Evolutionary conservation across 2,113 vertebrate species (phyloP), one percentile per base, ranked within the genome.

Genomic region (Chionomys nivalis): DNA sequence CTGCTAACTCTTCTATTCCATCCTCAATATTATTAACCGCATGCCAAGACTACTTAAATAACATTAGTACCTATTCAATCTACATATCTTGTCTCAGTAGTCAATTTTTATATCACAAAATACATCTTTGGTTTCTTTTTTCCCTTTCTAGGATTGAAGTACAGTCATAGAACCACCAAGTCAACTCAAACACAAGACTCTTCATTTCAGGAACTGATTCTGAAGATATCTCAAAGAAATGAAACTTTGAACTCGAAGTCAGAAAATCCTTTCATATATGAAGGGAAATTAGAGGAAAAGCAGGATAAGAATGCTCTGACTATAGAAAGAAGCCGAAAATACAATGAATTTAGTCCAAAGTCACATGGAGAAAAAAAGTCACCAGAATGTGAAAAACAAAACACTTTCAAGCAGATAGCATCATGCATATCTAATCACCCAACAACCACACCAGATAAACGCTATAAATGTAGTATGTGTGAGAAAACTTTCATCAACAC

Each of bases 401-500:
- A 94, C 7, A 23, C 26, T 44, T 95, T 95, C 42, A 96, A 88
- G 66, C 93, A 95, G 23, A 96, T 88, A 58, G 55, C 55, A 85
- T 89, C 89, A 49, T 6, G 66, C 89, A 77, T 97, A 77, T 49
- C 88, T 90, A 94, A 44, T 47, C 95, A 96, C 63, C 90, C n/a
- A 85, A 95, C 94, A 93, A 72, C 72, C 47, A 95, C 52, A 63
- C 16, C 89, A 55, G 96, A 96, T 23, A 98, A 96, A 87, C 96
- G 96, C 52, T 96, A 97, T 90, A 93, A 96, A 72, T 98, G 97
- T 93, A 97, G 92, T 90, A 90, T 97, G 49, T 97, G 97, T 95
- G 97, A 97, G 31, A 98, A 98, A 92, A 97, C 96, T 16, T 98
- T 98, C 42, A 97, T 94, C 93, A 97, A 98, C 12, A 98, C 97